A percentile compares a stretch with the other conserved stretches of the same genome.
Conservation (phyloP, 2,797 vertebrate genomes). For the Helarctos malayanus region DNA sequence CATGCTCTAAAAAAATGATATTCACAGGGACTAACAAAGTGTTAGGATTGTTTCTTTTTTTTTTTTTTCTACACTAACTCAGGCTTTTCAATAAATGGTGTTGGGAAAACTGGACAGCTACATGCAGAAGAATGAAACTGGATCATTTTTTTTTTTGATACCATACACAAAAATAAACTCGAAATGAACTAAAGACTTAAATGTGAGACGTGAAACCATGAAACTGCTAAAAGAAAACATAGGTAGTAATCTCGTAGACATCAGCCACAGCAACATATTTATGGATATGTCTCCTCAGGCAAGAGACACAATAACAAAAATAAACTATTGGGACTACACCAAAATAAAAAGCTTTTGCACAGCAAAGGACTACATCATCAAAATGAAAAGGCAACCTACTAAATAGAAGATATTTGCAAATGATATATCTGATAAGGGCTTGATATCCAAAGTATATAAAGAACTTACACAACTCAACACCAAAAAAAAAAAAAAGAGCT, state of each 20-base stretch:
- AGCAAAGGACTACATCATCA: neutral
- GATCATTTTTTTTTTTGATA: neutral
- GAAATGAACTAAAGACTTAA: neutral
- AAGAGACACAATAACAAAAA: neutral
- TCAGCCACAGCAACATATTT: neutral
- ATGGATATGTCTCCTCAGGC: neutral
- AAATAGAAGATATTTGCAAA: neutral
- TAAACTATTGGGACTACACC: neutral
- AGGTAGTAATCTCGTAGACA: neutral
- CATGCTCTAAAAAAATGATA: neutral
- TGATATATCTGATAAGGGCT: neutral
- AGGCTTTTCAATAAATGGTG: neutral
- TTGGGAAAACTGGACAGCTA: neutral
- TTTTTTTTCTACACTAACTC: neutral
- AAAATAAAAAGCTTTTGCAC: neutral
- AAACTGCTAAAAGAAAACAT: neutral
- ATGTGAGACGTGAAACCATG: neutral
- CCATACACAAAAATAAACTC: neutral
- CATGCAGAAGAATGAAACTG: neutral
- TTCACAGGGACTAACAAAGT: conserved; percentile 1
- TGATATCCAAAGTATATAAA: neutral
- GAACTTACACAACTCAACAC: neutral
- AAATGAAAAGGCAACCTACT: neutral
- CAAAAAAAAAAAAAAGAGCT: neutral
- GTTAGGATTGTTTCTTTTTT: neutral